Evolutionary conservation across 2,888 invertebrate genomes (phyloP).

Genomic region (Choreutis nemorana): DNA sequence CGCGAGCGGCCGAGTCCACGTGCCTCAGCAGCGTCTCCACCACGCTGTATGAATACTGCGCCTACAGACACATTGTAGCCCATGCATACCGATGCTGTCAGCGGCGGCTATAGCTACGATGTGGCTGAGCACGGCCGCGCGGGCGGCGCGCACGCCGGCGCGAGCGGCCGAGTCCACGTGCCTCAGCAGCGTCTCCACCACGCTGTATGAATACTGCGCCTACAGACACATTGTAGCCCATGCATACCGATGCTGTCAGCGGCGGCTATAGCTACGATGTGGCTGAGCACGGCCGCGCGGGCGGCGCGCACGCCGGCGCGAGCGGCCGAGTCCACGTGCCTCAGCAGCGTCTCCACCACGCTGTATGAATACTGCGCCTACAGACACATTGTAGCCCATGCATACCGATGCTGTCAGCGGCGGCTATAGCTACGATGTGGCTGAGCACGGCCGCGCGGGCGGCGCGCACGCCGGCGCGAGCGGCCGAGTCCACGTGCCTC

Average conservation of each 20-base stretch:
- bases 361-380: conserved; percentile 98
- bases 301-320: conserved; percentile 83
- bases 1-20: conserved; percentile 76
- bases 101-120: conserved; percentile 97
- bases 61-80: conserved; percentile 58
- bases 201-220: conserved; percentile 97
- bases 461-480: conserved; percentile 79
- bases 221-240: conserved; percentile 46
- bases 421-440: conserved; percentile 96
- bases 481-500: conserved; percentile 84
- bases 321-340: conserved; percentile 82
- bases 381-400: conserved; percentile 10
- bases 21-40: conserved; percentile 97
- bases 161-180: conserved; percentile 80
- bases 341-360: conserved; percentile 96
- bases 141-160: conserved; percentile 85
- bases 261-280: conserved; percentile 96
- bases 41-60: conserved; percentile 97
- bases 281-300: conserved; percentile 92
- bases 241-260: conserved; percentile 91
- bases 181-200: conserved; percentile 95
- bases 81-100: conserved; percentile 89
- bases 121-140: conserved; percentile 93
- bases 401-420: conserved; percentile 91
- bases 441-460: conserved; percentile 95